These are phyloP conservation scores for Drosophila kanapiae DNA, from an alignment of 1,140 invertebrate genomes.

Conservation along the genomic window DNA sequence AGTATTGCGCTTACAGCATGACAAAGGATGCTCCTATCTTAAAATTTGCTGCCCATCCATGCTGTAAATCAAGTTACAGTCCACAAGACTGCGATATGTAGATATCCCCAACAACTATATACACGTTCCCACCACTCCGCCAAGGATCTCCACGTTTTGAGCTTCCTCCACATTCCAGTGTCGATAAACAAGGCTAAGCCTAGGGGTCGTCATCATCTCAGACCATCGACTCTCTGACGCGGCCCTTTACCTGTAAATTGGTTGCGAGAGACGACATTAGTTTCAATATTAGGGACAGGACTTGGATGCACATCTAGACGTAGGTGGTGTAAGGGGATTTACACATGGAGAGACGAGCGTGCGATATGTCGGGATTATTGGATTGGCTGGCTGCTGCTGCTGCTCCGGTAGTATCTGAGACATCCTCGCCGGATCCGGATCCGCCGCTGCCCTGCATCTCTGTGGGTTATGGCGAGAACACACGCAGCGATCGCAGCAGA, in stretches of 20 bases:
- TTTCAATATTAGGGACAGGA: slow-evolving; percentile 7
- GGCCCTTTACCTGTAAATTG: slow-evolving; percentile 76
- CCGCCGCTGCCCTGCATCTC: slow-evolving; percentile 12
- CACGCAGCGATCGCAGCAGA: slow-evolving; percentile 91
- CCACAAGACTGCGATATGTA: slow-evolving; percentile 21
- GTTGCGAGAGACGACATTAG: slow-evolving; percentile 46
- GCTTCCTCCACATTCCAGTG: slow-evolving; percentile 27
- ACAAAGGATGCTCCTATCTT: neutral
- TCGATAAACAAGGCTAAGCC: slow-evolving; percentile 23
- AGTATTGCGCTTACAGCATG: too few relatives aligned
- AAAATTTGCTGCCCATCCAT: neutral
- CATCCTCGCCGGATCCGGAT: slow-evolving; percentile 4
- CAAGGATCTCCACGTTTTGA: slow-evolving; percentile 20
- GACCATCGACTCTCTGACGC: slow-evolving; percentile 74
- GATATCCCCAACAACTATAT: neutral
- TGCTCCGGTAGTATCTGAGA: neutral
- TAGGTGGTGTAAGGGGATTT: slow-evolving; percentile 57
- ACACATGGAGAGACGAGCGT: slow-evolving; percentile 59
- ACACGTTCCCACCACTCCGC: slow-evolving; percentile 8
- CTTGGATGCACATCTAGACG: slow-evolving; percentile 42
- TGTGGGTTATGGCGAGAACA: slow-evolving; percentile 89
- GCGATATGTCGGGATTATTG: slow-evolving; percentile 61
- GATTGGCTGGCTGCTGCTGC: slow-evolving; percentile 8
- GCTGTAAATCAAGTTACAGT: neutral
- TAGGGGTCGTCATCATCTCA: slow-evolving; percentile 39